Conservation (phyloP, 1,140 invertebrate genomes). For the Bombus cullumanus region DNA sequence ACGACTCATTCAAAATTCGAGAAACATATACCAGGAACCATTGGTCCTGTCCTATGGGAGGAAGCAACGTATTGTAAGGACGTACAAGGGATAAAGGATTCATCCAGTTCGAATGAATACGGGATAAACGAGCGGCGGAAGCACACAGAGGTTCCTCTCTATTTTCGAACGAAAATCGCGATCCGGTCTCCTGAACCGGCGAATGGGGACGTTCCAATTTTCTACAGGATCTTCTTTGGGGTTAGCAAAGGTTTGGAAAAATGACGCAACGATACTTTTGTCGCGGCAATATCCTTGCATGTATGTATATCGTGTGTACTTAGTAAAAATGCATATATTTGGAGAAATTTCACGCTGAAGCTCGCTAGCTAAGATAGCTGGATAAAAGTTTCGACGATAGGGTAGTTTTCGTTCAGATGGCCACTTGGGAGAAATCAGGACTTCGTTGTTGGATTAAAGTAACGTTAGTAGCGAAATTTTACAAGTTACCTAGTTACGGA, state of each 20-base stretch:
- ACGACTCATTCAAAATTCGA: not conserved
- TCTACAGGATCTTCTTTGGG: not conserved
- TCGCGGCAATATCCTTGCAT: not conserved
- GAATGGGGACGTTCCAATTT: conserved; percentile 28
- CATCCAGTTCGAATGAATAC: conserved; percentile 21
- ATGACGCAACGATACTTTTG: not conserved
- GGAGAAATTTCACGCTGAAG: not conserved
- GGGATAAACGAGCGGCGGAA: conserved; percentile 28
- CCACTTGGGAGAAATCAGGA: too few relatives aligned
- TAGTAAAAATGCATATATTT: not conserved
- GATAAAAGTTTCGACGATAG: not conserved
- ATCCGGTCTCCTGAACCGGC: not conserved
- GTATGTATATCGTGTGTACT: not conserved
- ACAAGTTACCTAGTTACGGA: not conserved
- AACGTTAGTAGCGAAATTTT: not conserved
- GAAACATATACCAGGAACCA: not conserved
- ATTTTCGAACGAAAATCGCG: conserved; percentile 24
- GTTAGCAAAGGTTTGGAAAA: not conserved
- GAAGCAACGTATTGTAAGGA: not conserved
- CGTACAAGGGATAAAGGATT: conserved; percentile 18
- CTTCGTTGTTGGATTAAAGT: not conserved
- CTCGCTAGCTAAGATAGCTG: too few relatives aligned
- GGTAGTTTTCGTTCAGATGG: too few relatives aligned
- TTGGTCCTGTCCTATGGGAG: not conserved
- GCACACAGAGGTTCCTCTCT: not conserved